Percentiles rank a stretch among this genome's conserved stretches.
Evolutionary conservation across 1,140 invertebrate genomes (phyloP).

Genomic region (Bombus soroeensis): DNA sequence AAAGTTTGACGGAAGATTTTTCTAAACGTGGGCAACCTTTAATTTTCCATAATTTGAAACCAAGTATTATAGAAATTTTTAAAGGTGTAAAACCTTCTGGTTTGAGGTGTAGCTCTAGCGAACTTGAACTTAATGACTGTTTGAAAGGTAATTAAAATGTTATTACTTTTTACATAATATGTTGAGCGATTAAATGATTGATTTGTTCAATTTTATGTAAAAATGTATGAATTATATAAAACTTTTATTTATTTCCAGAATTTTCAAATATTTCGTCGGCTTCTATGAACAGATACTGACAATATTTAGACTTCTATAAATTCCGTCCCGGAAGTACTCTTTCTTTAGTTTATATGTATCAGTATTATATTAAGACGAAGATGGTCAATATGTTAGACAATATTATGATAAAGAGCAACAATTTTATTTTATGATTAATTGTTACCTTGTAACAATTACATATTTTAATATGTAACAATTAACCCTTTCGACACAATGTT

Average conservation of each 20-base stretch:
- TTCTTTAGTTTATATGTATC: conserved; percentile 34
- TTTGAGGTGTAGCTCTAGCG: conserved; percentile 86
- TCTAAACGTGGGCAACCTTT: conserved; percentile 87
- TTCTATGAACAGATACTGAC: conserved; percentile 55
- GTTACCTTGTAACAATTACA: not conserved
- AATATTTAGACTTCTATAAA: not conserved
- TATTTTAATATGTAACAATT: conserved; percentile 9
- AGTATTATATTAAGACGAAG: conserved; percentile 58
- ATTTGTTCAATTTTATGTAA: not conserved
- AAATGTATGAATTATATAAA: not conserved
- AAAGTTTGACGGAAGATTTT: conserved; percentile 89
- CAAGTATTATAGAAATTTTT: conserved; percentile 87
- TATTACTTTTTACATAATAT: not conserved
- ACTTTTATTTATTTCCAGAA: conserved; percentile 48
- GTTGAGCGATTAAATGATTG: not conserved
- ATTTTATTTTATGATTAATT: not conserved
- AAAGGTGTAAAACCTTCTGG: conserved; percentile 87
- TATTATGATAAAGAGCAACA: conserved; percentile 18
- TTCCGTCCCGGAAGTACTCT: not conserved
- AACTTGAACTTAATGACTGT: conserved; percentile 85
- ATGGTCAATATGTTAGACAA: conserved; percentile 4
- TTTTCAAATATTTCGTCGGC: conserved; percentile 46
- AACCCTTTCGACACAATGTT: not conserved
- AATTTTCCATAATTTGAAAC: conserved; percentile 90
- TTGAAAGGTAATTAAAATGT: conserved; percentile 80